Base-by-base conservation (phyloP, 2,113 vertebrate species). In the Stegostoma tigrinum region DNA sequence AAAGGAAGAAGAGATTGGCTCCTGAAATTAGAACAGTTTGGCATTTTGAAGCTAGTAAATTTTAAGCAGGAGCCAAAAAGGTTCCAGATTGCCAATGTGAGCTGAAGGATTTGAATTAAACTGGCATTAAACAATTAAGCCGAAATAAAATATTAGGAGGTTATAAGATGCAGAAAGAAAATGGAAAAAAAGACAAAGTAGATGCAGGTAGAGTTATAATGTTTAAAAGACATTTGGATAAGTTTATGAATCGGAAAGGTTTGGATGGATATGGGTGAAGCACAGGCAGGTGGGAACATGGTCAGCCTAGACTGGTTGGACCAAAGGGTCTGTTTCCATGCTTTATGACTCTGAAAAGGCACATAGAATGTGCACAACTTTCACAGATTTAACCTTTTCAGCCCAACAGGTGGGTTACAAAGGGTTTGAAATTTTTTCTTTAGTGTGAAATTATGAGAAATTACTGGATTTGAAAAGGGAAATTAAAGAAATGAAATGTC, bases 1-100 rank as follows among this genome's bases (percentile, higher is more conserved):
- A 95, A 95, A 72, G 67, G 67, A 72, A 52, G 67, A 72, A 14
- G 66, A 70, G 91, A 45, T 45, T 94, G 91, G 91, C 64, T 94
- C 64, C 90, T 38, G 64, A 66, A 94, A 94, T 70, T 27, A 42
- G 67, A 61, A 48, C 24, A 72, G 64, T 72, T 52, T 95, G 42
- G 94, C 66, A 93, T 95, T 30, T 75, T 72, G 67, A 52, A 95
- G 45, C 23, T 67, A 12, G 23, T 52, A 70, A 95, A 95, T 48
- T 48, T 24, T 6, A 23, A 93, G 30, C 14, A 15, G 14, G 15
- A 94, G 17, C 66, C 66, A 94, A 45, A 38, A 94, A 38, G 38
- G 21, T 21, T 95, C 2, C 12, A 72, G 67, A 23, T 68, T 68
- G 38, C 64, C 64, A 3, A 45, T 21, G 17, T 15, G n/a, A 38